Percentiles rank a stretch among this genome's conserved stretches.
Evolutionary conservation across 2,888 invertebrate species (phyloP).

Genomic region (Tubiluchus corallicola): DNA sequence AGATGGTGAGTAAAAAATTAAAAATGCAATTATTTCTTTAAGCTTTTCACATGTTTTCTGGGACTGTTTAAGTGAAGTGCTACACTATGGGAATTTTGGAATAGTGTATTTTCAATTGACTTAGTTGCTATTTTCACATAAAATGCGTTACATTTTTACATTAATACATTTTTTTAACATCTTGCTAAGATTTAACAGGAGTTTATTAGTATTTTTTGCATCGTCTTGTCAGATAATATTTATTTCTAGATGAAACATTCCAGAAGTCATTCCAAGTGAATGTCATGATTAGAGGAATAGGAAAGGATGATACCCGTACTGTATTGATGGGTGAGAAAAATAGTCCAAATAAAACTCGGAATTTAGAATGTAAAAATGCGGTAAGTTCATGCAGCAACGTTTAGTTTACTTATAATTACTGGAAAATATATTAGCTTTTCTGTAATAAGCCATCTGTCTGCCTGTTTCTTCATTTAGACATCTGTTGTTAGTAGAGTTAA

Average conservation of each 20-base stretch:
- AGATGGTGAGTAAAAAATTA: conserved; percentile 52
- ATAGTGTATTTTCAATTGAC: too few relatives aligned
- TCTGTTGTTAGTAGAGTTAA: conserved; percentile 8
- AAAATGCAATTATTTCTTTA: too few relatives aligned
- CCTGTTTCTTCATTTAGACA: conserved; percentile 6
- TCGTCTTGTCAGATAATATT: conserved; percentile 8
- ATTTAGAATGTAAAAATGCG: conserved; percentile 51
- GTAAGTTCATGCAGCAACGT: conserved; percentile 15
- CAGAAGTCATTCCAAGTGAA: conserved; percentile 73
- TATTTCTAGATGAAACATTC: conserved; percentile 56
- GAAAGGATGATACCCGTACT: conserved; percentile 49
- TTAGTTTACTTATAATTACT: background rate
- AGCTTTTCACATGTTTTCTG: too few relatives aligned
- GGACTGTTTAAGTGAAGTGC: too few relatives aligned
- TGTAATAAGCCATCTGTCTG: background rate
- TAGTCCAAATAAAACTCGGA: conserved; percentile 58
- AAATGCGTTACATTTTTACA: conserved; percentile 7
- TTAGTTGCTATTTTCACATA: too few relatives aligned
- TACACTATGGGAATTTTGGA: too few relatives aligned
- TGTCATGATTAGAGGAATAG: conserved; percentile 60
- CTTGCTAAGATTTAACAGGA: background rate
- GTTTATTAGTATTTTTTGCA: conserved; percentile 7
- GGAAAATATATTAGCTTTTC: background rate
- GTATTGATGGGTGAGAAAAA: conserved; percentile 42
- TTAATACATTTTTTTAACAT: conserved; percentile 4